A percentile compares a stretch with the other conserved stretches of the same genome.
phyloP scores from a whole-genome alignment of 2,888 invertebrate genomes.

The Ennomos quercinarius region DNA sequence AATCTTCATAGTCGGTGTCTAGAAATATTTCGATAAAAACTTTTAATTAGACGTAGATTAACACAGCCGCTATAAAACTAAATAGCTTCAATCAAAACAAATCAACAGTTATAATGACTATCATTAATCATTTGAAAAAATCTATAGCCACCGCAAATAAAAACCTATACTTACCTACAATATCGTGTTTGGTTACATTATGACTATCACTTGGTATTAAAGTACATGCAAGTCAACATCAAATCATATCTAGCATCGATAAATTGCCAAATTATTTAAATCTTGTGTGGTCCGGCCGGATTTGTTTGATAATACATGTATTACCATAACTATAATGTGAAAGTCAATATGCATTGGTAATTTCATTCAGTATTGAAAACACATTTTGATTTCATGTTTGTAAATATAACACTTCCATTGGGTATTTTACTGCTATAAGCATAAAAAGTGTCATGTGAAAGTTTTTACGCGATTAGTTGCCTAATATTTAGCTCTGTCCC shows the following conservation, averaged over 20 bases:
- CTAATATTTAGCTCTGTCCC: conserved; percentile 13
- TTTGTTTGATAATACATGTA: conserved; percentile 45
- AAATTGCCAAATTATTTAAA: conserved; percentile 75
- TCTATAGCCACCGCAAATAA: conserved; percentile 59
- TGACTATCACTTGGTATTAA: conserved; percentile 48
- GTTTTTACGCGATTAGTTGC: conserved; percentile 6
- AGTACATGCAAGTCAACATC: conserved; percentile 56
- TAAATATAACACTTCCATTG: conserved; percentile 9
- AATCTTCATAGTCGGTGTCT: conserved; percentile 32
- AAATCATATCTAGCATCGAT: conserved; percentile 64
- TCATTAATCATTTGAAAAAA: conserved; percentile 64
- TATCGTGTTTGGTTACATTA: conserved; percentile 55
- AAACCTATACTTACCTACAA: conserved; percentile 51
- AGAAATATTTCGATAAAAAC: conserved; percentile 37
- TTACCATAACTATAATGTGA: conserved; percentile 42
- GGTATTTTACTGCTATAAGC: conserved; percentile 18
- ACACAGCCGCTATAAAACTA: conserved; percentile 56
- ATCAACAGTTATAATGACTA: conserved; percentile 61
- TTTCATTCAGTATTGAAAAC: conserved; percentile 33
- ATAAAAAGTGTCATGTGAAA: conserved; percentile 20
- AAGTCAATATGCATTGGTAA: conserved; percentile 43
- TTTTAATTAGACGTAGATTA: conserved; percentile 52
- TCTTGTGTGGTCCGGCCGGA: conserved; percentile 56
- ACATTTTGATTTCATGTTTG: conserved; percentile 32
- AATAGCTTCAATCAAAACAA: conserved; percentile 62